Conservation (phyloP, 2,888 invertebrate species). For the Saturnia pavonia region DNA sequence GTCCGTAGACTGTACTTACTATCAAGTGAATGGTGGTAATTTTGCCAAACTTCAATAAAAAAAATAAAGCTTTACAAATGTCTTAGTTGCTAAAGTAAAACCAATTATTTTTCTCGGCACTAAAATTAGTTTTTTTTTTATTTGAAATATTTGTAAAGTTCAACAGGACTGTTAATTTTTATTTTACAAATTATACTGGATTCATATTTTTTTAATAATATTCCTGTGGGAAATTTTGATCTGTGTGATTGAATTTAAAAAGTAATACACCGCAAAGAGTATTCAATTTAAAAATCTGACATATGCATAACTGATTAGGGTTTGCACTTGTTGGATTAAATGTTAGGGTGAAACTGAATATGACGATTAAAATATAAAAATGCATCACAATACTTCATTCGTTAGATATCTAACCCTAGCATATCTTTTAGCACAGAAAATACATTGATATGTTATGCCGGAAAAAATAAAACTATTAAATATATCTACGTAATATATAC, state of each 20-base stretch:
- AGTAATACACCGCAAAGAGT: not conserved
- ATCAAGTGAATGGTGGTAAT: too few species aligned
- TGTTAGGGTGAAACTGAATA: conserved; percentile 72
- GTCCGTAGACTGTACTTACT: too few species aligned
- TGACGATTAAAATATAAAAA: conserved; percentile 63
- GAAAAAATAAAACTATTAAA: not conserved
- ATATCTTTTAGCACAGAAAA: conserved; percentile 30
- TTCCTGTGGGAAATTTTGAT: not conserved
- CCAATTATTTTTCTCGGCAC: too few species aligned
- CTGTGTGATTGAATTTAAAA: not conserved
- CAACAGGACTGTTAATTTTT: too few species aligned
- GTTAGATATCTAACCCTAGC: conserved; percentile 58
- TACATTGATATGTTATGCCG: conserved; percentile 28
- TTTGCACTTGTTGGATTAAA: conserved; percentile 66
- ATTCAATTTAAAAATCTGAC: conserved; percentile 45
- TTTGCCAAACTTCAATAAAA: too few species aligned
- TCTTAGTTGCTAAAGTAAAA: too few species aligned
- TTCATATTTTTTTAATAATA: not conserved
- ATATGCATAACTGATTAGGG: conserved; percentile 58
- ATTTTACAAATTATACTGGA: not conserved
- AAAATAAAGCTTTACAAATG: too few species aligned
- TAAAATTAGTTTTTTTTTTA: too few species aligned
- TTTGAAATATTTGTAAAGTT: too few species aligned
- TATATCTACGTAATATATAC: not conserved
- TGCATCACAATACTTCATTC: conserved; percentile 64